These are phyloP conservation scores for Sinocyclocheilus maitianheensis DNA, from an alignment of 2,113 vertebrate species.

Conservation along the genomic window DNA sequence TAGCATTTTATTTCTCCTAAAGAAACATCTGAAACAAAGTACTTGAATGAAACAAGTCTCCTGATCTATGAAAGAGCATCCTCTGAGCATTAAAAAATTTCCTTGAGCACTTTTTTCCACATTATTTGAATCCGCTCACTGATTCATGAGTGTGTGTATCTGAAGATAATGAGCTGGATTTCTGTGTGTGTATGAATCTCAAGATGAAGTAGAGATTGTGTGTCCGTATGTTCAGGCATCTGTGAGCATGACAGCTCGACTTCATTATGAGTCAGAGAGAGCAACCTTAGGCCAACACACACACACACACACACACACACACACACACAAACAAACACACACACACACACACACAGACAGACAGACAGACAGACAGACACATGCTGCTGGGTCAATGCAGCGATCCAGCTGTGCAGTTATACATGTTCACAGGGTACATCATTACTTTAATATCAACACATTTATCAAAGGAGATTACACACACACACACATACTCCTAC, in stretches of 20 bases:
- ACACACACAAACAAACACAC: neutral
- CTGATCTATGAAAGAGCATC: slow-evolving; percentile 1
- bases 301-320: slow-evolving; percentile 19
- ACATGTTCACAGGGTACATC: slow-evolving; percentile 31
- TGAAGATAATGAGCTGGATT: neutral
- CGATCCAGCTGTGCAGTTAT: slow-evolving; percentile 44
- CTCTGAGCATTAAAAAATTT: neutral
- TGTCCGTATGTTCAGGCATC: slow-evolving; percentile 73
- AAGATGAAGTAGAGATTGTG: slow-evolving; percentile 54
- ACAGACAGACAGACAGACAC: neutral
- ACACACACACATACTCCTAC: slow-evolving; percentile 19
- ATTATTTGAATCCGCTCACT: neutral
- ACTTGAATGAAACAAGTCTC: neutral
- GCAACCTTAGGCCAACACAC: slow-evolving; percentile 46
- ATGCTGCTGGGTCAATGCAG: slow-evolving; percentile 37
- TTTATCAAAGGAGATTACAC: slow-evolving; percentile 23
- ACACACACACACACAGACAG: slow-evolving; percentile 18
- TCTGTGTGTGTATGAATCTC: neutral
- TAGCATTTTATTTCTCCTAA: neutral
- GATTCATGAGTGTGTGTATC: slow-evolving; percentile 1
- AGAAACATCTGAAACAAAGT: neutral
- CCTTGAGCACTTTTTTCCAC: neutral
- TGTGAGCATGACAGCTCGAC: slow-evolving; percentile 77
- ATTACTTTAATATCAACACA: slow-evolving; percentile 32
- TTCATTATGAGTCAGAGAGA: slow-evolving; percentile 77